Conservation (phyloP, 2,113 vertebrate species). For the Aepyceros melampus region DNA sequence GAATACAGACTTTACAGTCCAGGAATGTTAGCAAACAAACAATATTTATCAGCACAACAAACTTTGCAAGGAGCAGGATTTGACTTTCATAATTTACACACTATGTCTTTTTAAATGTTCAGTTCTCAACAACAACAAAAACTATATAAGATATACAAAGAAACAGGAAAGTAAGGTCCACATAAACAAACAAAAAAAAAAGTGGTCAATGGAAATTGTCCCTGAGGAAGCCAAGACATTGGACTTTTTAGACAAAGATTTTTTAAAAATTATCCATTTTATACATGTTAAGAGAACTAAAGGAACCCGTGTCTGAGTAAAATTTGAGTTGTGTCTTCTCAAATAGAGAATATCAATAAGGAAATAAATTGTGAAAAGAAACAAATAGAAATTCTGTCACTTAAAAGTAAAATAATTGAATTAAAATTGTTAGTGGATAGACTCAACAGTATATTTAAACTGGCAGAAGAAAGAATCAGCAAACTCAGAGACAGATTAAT, state of each 20-base stretch:
- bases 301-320: neutral
- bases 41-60: neutral
- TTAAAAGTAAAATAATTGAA: neutral
- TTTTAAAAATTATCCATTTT: neutral
- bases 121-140: neutral
- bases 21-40: neutral
- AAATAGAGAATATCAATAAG: neutral
- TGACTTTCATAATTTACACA: neutral
- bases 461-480: neutral
- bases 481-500: neutral
- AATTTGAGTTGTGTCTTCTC: neutral
- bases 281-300: neutral
- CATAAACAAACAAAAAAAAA: neutral
- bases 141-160: neutral
- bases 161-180: neutral
- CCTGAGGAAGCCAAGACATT: neutral
- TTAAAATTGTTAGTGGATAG: neutral
- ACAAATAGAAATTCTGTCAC: neutral
- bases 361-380: neutral
- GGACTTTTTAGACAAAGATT: neutral
- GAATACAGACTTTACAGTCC: neutral
- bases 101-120: neutral
- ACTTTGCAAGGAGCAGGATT: neutral
- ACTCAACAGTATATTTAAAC: neutral
- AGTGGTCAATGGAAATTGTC: neutral